Evolutionary conservation across 2,888 invertebrate genomes (phyloP).

Genomic region (Dendrolimus houi): DNA sequence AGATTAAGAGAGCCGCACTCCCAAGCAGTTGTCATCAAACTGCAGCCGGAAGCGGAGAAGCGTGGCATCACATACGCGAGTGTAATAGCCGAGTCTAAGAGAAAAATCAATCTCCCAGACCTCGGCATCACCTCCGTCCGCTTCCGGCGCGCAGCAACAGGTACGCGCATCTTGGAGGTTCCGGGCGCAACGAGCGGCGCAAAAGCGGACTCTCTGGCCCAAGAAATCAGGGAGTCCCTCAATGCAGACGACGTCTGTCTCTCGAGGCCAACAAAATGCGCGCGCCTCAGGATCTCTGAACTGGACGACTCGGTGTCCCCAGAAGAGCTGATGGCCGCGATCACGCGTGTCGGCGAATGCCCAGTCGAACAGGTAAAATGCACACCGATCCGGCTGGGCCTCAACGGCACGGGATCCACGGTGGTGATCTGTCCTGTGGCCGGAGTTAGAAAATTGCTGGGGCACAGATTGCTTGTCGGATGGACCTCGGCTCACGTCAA

Average conservation of each 20-base stretch:
- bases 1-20: conserved; percentile 28
- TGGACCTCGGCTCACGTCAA: no score
- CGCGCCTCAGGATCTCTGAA: background rate
- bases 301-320: conserved; percentile 1
- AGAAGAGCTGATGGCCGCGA: no score
- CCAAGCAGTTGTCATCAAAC: conserved; percentile 72
- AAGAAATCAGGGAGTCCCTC: background rate
- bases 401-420: no score
- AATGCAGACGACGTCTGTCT: background rate
- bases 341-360: no score
- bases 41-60: conserved; percentile 46
- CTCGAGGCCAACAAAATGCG: background rate
- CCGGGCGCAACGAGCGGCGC: background rate
- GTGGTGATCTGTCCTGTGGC: no score
- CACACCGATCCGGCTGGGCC: no score
- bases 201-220: background rate
- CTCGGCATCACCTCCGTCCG: background rate
- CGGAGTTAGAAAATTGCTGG: no score
- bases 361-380: no score
- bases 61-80: conserved; percentile 36
- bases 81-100: conserved; percentile 24
- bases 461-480: no score
- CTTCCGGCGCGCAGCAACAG: conserved; percentile 1
- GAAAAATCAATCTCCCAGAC: background rate
- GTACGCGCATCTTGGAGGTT: conserved; percentile 2